Base-by-base conservation (phyloP, 1,140 invertebrate genomes). In the Portunus trituberculatus region DNA sequence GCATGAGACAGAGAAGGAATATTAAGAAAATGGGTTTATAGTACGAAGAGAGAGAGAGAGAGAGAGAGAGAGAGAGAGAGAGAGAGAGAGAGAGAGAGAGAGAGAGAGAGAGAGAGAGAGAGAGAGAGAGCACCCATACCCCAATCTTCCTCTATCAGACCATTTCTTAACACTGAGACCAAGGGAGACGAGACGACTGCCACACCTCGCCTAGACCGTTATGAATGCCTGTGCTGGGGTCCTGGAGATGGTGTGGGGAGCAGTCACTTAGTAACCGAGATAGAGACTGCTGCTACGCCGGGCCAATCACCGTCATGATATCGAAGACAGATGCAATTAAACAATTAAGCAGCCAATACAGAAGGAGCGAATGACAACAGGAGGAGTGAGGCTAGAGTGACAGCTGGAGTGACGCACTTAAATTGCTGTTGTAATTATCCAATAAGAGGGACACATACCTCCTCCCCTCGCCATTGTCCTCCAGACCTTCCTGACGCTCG, bases 1-100 rank as follows among this genome's bases (percentile, higher is more conserved):
- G 45, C 7, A 10, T 16, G n/a, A 46, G 86, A 32, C 45, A 46
- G 45, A 39, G 45, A 29, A 25, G 45, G 10, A n/a, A 46, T 0
- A 10, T 59, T 59, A 2, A 14, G 31, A 59, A 14, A 59, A 59
- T 59, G 52, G 52, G 16, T 39, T 39, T 39, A 39, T 39, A 1
- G 39, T 29, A 25, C 6, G 83, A 0, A 45, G 8, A 16, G 7
- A 8, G 87, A 45, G 32, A 45, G 25, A 32, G 25, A 46, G 87
- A 89, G 87, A 89, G 32, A 45, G 87, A 45, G 25, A 45, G 87
- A 46, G 87, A 46, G 28, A n/a, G 87, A 89, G 87, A 45, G 39
- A 89, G 28, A 46, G 39, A n/a, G 39, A 46, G 32, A 89, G 87
- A 46, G 32, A 46, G 87, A 45, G 28, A 45, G 32, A n/a, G 87